Percentiles rank a stretch among this genome's conserved stretches.
phyloP scores from a whole-genome alignment of 2,797 vertebrate species.

The Spinus olivaceus region DNA sequence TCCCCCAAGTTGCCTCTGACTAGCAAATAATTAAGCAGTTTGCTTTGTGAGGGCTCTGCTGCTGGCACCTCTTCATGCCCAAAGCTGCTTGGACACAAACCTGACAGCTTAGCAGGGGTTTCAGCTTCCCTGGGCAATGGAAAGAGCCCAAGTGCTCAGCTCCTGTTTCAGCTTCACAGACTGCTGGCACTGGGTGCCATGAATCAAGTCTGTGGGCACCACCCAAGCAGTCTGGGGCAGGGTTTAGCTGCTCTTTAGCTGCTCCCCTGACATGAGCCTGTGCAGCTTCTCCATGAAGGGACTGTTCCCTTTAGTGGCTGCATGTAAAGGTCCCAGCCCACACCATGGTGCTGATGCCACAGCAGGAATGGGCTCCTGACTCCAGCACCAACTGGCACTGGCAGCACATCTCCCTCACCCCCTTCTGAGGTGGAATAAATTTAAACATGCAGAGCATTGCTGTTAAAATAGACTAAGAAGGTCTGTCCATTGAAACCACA shows the following conservation, averaged over 20 bases:
- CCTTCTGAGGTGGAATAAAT: neutral
- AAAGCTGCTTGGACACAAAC: slow-evolving; percentile 42
- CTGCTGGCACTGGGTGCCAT: slow-evolving; percentile 23
- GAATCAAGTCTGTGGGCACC: neutral
- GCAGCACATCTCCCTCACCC: neutral
- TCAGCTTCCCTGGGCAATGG: slow-evolving; percentile 49
- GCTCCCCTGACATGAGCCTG: neutral
- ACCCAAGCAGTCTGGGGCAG: neutral
- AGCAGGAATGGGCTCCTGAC: neutral
- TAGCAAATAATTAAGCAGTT: slow-evolving; percentile 61
- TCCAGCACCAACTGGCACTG: neutral
- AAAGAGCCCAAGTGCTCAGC: slow-evolving; percentile 41
- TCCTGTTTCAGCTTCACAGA: slow-evolving; percentile 41
- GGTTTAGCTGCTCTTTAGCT: neutral
- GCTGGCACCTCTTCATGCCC: slow-evolving; percentile 28
- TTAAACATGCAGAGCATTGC: neutral
- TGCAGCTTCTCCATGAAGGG: neutral
- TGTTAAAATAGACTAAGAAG: neutral
- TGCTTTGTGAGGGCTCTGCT: neutral
- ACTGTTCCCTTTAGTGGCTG: neutral
- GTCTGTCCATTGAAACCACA: neutral
- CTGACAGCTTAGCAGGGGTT: slow-evolving; percentile 23
- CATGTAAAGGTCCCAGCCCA: neutral
- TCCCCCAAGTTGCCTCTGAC: slow-evolving; percentile 29
- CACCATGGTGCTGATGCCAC: neutral